These are phyloP conservation scores for Nettapus auritus DNA, from an alignment of 2,113 vertebrate genomes.

Conservation along the genomic window DNA sequence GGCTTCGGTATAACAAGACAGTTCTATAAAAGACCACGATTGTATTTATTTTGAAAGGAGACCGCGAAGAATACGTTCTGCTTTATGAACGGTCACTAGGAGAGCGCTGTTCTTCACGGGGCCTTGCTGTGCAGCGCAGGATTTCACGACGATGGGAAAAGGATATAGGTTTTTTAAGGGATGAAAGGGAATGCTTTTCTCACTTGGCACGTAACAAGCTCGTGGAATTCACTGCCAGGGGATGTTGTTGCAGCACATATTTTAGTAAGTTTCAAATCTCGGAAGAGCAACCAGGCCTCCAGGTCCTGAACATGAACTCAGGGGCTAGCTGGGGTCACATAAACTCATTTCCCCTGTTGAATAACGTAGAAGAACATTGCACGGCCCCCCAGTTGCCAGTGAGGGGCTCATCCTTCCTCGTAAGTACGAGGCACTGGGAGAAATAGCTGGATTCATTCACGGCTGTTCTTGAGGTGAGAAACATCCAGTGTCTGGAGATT, in stretches of 20 bases:
- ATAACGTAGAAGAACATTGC: neutral
- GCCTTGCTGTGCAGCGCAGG: neutral
- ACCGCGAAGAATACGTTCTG: neutral
- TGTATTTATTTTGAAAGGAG: slow-evolving; percentile 39
- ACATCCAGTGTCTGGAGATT: neutral
- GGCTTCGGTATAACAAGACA: neutral
- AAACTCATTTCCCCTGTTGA: neutral
- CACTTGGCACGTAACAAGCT: neutral
- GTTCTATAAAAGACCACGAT: neutral
- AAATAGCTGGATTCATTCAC: neutral
- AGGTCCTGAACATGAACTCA: neutral
- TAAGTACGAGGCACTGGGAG: neutral
- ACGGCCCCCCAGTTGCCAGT: neutral
- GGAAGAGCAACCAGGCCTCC: neutral
- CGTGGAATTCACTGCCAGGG: neutral
- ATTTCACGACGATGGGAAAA: neutral
- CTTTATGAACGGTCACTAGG: neutral
- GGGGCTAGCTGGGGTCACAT: neutral
- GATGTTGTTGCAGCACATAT: neutral
- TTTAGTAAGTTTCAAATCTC: slow-evolving; percentile 1
- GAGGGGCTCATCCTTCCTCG: neutral
- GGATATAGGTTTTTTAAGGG: neutral
- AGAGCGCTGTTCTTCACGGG: neutral
- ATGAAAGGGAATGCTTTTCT: slow-evolving; percentile 20
- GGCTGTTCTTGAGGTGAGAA: slow-evolving; percentile 6